These are phyloP conservation scores for Mesorhabditis belari DNA, from an alignment of 2,888 invertebrate species.

Conservation along the genomic window DNA sequence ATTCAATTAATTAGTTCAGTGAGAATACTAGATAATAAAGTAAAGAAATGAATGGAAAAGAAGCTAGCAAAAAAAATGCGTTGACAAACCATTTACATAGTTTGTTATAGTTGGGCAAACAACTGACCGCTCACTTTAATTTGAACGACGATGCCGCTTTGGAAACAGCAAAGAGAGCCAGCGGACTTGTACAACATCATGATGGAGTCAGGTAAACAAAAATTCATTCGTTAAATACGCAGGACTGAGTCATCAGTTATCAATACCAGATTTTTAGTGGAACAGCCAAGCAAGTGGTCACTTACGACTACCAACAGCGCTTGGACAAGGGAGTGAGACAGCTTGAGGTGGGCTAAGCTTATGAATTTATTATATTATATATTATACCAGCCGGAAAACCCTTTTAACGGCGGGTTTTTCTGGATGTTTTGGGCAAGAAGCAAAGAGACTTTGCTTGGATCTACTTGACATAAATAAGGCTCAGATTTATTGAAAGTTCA, in stretches of 20 bases:
- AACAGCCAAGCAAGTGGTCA: conserved; percentile 62
- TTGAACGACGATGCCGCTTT: conserved; percentile 42
- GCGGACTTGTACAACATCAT: conserved; percentile 71
- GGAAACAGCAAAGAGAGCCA: conserved; percentile 35
- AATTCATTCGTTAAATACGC: not conserved
- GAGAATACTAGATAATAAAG: no score
- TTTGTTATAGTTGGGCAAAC: conserved; percentile 49
- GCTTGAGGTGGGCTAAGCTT: conserved; percentile 12
- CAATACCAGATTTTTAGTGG: conserved; percentile 52
- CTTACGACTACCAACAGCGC: conserved; percentile 76
- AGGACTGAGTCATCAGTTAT: no score
- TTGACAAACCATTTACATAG: no score
- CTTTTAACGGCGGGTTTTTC: no score
- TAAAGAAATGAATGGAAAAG: no score
- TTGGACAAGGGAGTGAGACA: conserved; percentile 64
- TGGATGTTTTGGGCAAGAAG: no score
- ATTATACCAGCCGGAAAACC: not conserved
- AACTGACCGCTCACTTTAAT: conserved; percentile 51
- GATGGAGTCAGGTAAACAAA: conserved; percentile 69
- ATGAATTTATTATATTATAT: not conserved
- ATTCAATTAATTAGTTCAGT: not conserved
- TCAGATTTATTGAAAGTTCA: no score
- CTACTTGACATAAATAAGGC: no score
- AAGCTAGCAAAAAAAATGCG: no score
- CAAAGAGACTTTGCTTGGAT: no score